Evolutionary conservation across 2,113 vertebrate species (phyloP).

Genomic region (Hydrochoerus hydrochaeris): DNA sequence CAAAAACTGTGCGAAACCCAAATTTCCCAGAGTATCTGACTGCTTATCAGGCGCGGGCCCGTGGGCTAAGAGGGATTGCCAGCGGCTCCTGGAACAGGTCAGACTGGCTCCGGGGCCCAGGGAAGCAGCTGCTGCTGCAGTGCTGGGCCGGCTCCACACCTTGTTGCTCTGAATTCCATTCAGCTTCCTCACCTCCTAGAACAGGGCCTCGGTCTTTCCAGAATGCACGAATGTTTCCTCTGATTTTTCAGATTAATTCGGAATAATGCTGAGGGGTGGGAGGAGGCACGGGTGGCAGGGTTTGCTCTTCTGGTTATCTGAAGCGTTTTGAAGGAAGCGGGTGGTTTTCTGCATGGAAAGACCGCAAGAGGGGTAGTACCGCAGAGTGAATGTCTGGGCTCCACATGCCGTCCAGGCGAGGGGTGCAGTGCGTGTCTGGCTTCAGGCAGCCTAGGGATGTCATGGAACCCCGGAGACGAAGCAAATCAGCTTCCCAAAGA

Average conservation of each 20-base stretch:
- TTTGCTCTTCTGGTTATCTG: not conserved
- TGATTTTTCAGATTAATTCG: not conserved
- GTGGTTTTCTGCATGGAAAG: not conserved
- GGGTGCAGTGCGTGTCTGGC: not conserved
- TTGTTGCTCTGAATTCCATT: not conserved
- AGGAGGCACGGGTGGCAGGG: rapidly evolving
- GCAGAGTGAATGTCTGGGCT: not conserved
- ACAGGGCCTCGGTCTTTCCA: not conserved
- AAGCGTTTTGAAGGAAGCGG: not conserved
- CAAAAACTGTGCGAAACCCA: not conserved
- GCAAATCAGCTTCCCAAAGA: not conserved
- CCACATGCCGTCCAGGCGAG: not conserved
- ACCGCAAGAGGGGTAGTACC: not conserved
- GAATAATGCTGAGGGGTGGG: not conserved
- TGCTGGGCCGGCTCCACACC: not conserved
- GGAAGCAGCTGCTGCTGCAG: not conserved
- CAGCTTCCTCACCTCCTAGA: not conserved
- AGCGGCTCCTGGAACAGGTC: not conserved
- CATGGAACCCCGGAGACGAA: not conserved
- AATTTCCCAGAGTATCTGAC: not conserved
- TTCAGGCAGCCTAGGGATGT: not conserved
- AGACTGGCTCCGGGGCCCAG: not conserved
- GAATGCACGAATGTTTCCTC: not conserved
- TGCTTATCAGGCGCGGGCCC: not conserved
- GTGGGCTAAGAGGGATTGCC: not conserved